Percentiles rank a stretch among this genome's conserved stretches.
Conservation (phyloP, 2,888 invertebrate species). For the Drosophila anomelani region DNA sequence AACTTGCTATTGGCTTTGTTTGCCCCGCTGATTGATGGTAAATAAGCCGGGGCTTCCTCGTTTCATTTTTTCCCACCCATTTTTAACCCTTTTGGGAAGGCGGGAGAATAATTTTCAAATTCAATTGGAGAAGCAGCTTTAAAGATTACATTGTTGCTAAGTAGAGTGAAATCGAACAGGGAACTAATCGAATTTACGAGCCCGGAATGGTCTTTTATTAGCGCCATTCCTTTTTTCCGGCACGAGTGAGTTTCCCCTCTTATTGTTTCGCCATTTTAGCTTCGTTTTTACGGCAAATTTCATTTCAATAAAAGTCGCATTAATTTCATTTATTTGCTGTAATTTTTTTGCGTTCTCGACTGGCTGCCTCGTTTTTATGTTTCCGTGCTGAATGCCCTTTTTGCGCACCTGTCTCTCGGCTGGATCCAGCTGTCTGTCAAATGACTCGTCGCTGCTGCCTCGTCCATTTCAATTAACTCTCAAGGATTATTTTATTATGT, state of each 20-base stretch:
- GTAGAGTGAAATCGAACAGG: conserved; percentile 24
- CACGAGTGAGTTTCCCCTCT: conserved; percentile 2
- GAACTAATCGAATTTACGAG: conserved; percentile 60
- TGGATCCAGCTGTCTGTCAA: conserved; percentile 48
- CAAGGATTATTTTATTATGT: conserved; percentile 80
- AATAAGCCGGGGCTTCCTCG: conserved; percentile 41
- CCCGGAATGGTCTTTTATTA: conserved; percentile 37
- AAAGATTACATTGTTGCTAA: conserved; percentile 46
- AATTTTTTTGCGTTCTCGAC: conserved; percentile 36
- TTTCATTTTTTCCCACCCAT: conserved; percentile 4
- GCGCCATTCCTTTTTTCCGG: conserved; percentile 26
- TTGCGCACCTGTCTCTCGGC: conserved; percentile 60
- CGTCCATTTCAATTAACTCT: conserved; percentile 79
- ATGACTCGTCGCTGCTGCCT: conserved; percentile 36
- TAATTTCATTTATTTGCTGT: conserved; percentile 73
- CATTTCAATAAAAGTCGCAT: conserved; percentile 77
- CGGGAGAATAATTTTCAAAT: conserved; percentile 43
- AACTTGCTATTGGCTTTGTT: conserved; percentile 55
- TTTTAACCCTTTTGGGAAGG: conserved; percentile 1
- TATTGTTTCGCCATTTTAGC: conserved; percentile 33
- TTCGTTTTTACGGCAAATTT: conserved; percentile 64
- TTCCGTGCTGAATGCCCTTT: conserved; percentile 3
- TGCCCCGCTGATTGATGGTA: conserved; percentile 67
- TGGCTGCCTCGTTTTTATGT: conserved; percentile 10
- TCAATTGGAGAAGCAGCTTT: conserved; percentile 53